Percentiles rank a stretch among this genome's conserved stretches.
phyloP scores from a whole-genome alignment of 2,797 vertebrate genomes.

The Masticophis lateralis region DNA sequence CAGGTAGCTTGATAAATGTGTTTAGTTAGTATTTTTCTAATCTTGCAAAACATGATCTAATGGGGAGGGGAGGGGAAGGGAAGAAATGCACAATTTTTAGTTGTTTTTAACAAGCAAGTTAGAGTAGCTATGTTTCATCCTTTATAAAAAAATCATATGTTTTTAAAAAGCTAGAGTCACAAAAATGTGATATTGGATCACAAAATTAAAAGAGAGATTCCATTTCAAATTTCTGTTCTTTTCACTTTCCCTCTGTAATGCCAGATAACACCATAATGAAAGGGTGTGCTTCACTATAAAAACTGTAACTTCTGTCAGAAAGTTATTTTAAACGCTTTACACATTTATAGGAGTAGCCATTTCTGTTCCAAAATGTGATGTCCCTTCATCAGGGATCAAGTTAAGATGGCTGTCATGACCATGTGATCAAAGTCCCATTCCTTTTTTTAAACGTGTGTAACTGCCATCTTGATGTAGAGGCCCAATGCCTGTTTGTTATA shows the following conservation, averaged over 20 bases:
- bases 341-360: neutral
- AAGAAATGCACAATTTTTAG: neutral
- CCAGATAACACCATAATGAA: neutral
- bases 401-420: neutral
- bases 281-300: neutral
- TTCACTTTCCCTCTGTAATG: constrained; percentile 29
- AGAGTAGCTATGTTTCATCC: neutral
- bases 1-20: constrained; percentile 20
- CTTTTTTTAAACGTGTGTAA: neutral
- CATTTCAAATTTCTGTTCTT: neutral
- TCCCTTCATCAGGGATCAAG: neutral
- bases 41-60: constrained; percentile 12
- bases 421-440: neutral
- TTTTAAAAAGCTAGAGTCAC: neutral
- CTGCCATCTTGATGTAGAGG: neutral
- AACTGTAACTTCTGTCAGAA: neutral
- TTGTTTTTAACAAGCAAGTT: neutral
- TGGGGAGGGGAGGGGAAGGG: neutral
- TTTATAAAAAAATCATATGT: neutral
- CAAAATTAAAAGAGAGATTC: neutral
- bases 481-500: neutral
- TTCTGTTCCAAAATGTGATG: neutral
- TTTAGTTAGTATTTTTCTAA: neutral
- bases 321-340: neutral
- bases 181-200: neutral